Conservation (phyloP, 2,888 invertebrate species). For the Lottia gigantea region DNA sequence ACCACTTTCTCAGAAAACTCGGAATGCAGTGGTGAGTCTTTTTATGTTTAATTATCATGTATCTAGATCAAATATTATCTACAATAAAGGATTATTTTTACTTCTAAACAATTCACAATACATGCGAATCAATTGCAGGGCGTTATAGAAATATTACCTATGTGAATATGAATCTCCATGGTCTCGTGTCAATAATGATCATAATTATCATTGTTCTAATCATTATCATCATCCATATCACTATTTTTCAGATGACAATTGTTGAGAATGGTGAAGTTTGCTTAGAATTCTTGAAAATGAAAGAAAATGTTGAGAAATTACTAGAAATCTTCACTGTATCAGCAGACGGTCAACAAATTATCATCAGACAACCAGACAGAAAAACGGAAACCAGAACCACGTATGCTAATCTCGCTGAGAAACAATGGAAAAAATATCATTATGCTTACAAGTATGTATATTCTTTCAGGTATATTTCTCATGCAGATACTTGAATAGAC, state of each 20-base stretch:
- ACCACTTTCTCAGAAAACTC: slow-evolving; percentile 84
- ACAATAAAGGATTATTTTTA: too few relatives aligned
- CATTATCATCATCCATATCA: background rate
- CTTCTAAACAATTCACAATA: too few relatives aligned
- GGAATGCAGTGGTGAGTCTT: slow-evolving; percentile 82
- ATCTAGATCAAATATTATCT: too few relatives aligned
- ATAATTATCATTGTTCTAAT: background rate
- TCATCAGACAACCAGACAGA: slow-evolving; percentile 61
- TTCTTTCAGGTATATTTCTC: too few relatives aligned
- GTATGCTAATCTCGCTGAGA: slow-evolving; percentile 84
- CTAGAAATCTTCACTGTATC: slow-evolving; percentile 87
- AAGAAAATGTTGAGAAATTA: slow-evolving; percentile 77
- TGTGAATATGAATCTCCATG: too few relatives aligned
- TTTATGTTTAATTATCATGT: too few relatives aligned
- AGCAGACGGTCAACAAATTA: slow-evolving; percentile 78
- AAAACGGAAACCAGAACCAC: slow-evolving; percentile 42
- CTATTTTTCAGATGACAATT: slow-evolving; percentile 71
- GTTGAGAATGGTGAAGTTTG: slow-evolving; percentile 84
- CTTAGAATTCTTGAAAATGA: slow-evolving; percentile 85
- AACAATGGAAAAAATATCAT: slow-evolving; percentile 91
- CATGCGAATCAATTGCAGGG: too few relatives aligned
- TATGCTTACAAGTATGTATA: slow-evolving; percentile 76
- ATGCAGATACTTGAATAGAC: too few relatives aligned
- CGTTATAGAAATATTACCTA: too few relatives aligned
- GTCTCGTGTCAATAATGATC: too few relatives aligned